Evolutionary conservation across 2,888 invertebrate species (phyloP).

Genomic region (Tinea pellionella): DNA sequence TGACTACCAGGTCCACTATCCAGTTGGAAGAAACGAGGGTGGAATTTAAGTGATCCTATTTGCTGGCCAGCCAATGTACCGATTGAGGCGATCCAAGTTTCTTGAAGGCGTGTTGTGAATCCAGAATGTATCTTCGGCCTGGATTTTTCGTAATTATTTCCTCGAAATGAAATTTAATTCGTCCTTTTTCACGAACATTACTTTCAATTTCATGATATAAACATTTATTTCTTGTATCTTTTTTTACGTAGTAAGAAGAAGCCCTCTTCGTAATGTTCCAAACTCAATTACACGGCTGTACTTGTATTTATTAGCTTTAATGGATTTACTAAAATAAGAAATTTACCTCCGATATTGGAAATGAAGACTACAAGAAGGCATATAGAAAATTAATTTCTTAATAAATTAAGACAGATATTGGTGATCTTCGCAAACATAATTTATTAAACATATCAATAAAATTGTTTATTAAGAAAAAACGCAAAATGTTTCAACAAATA

Average conservation of each 20-base stretch:
- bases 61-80: constrained; percentile 42
- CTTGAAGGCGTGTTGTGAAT: constrained; percentile 48
- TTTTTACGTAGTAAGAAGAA: not conserved
- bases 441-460: too few relatives aligned
- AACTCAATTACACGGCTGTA: not conserved
- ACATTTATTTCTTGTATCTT: not conserved
- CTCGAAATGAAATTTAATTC: constrained; percentile 22
- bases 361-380: not conserved
- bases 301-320: not conserved
- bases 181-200: constrained; percentile 6
- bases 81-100: constrained; percentile 42
- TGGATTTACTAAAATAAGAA: not conserved
- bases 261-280: not conserved
- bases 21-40: constrained; percentile 48
- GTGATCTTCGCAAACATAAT: too few relatives aligned
- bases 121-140: constrained; percentile 43
- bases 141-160: constrained; percentile 51
- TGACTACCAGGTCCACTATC: constrained; percentile 50
- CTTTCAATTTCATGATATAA: not conserved
- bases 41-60: constrained; percentile 67
- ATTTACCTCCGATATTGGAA: not conserved
- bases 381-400: too few relatives aligned
- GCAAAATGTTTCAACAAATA: not conserved
- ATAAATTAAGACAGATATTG: too few relatives aligned
- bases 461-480: too few relatives aligned